Conservation (phyloP, 2,113 vertebrate species). For the Pangasianodon hypophthalmus region DNA sequence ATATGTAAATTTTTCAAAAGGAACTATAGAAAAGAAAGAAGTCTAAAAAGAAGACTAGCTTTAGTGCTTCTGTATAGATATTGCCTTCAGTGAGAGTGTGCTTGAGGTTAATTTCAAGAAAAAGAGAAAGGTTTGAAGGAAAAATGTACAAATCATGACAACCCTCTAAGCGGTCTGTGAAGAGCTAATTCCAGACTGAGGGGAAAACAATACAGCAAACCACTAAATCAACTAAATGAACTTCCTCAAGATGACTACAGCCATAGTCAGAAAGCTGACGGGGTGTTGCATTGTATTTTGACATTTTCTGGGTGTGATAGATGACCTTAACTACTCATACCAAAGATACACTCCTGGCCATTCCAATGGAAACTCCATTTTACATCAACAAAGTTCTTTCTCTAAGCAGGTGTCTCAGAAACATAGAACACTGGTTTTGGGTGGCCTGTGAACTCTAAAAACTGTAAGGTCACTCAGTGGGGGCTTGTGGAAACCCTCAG, state of each 20-base stretch:
- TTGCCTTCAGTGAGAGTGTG: not conserved
- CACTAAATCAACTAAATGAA: not conserved
- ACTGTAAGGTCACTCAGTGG: slow-evolving; percentile 8
- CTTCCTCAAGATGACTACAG: too few species aligned
- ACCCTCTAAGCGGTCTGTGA: not conserved
- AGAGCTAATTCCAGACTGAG: not conserved
- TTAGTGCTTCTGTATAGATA: not conserved
- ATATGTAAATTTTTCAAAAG: slow-evolving; percentile 10
- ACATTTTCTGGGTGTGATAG: not conserved
- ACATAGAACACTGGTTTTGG: not conserved
- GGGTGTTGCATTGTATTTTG: not conserved
- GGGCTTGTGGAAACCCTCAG: slow-evolving; percentile 35
- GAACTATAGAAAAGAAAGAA: slow-evolving; percentile 1
- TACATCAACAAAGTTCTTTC: not conserved
- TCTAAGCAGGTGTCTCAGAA: not conserved
- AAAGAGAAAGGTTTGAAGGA: not conserved
- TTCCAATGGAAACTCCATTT: not conserved
- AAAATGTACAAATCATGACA: slow-evolving; percentile 7
- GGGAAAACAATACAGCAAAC: not conserved
- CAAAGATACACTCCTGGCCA: not conserved
- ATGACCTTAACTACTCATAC: not conserved
- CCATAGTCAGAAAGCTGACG: not conserved
- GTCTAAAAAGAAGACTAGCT: not conserved
- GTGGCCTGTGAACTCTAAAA: slow-evolving; percentile 29
- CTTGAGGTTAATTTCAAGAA: slow-evolving; percentile 2